Percentiles rank a stretch among this genome's conserved stretches.
Evolutionary conservation across 2,797 vertebrate genomes (phyloP).

Genomic region (Chrosomus eos): DNA sequence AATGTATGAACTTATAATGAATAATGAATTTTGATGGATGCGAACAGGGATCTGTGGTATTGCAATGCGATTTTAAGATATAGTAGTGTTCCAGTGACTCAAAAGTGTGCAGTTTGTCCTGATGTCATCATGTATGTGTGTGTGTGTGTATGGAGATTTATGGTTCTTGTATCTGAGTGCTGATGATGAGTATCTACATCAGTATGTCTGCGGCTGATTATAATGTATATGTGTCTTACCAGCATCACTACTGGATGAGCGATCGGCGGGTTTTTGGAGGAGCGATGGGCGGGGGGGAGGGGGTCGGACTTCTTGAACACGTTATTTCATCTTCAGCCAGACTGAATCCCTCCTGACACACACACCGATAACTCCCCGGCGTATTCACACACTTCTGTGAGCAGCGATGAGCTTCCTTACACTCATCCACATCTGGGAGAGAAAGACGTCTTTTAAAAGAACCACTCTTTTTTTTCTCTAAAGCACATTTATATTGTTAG

Average conservation of each 20-base stretch:
- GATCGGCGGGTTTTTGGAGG: slow-evolving; percentile 62
- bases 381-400: slow-evolving; percentile 85
- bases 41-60: background rate
- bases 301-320: slow-evolving; percentile 69
- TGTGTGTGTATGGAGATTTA: background rate
- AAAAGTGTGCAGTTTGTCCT: background rate
- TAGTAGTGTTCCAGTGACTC: background rate
- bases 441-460: background rate
- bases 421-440: slow-evolving; percentile 88
- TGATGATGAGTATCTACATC: slow-evolving; percentile 1
- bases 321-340: slow-evolving; percentile 70
- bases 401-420: slow-evolving; percentile 74
- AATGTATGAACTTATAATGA: background rate
- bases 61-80: background rate
- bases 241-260: slow-evolving; percentile 47
- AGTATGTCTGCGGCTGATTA: background rate
- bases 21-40: background rate
- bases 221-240: slow-evolving; percentile 64
- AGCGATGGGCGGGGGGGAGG: slow-evolving; percentile 42
- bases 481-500: background rate
- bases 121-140: background rate
- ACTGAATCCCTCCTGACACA: slow-evolving; percentile 78
- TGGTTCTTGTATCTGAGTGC: background rate
- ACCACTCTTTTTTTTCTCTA: background rate
- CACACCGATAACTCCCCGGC: slow-evolving; percentile 83